phyloP scores from a whole-genome alignment of 2,797 vertebrate species.

The Poeciliopsis presidionis region DNA sequence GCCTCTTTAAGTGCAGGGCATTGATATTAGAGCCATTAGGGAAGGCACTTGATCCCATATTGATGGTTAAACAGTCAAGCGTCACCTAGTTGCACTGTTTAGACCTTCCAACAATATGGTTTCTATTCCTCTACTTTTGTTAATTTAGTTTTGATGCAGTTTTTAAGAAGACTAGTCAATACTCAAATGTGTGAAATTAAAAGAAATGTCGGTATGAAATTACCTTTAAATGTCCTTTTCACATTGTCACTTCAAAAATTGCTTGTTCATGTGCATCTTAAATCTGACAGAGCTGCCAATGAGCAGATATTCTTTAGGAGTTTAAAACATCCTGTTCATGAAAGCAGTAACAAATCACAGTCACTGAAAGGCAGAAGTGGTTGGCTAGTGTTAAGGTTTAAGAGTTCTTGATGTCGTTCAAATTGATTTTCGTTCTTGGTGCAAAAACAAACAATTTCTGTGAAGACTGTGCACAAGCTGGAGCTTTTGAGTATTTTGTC shows the following conservation, averaged over 20 bases:
- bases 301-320: conserved; percentile 48
- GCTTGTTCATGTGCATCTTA: conserved; percentile 46
- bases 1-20: conserved; percentile 76
- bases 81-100: conserved; percentile 52
- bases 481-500: not conserved
- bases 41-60: conserved; percentile 74
- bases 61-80: conserved; percentile 72
- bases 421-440: conserved; percentile 50
- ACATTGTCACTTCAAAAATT: conserved; percentile 26
- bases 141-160: not conserved
- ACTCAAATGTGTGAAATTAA: conserved; percentile 44
- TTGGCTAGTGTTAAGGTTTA: conserved; percentile 42
- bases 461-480: not conserved
- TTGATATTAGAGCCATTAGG: conserved; percentile 79
- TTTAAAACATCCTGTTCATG: conserved; percentile 51
- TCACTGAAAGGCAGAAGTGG: conserved; percentile 63
- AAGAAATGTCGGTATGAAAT: conserved; percentile 14
- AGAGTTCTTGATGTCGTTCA: conserved; percentile 31
- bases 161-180: conserved; percentile 5
- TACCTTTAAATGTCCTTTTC: conserved; percentile 16
- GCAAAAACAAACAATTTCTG: conserved; percentile 33
- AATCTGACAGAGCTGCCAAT: conserved; percentile 46
- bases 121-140: conserved; percentile 15
- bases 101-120: conserved; percentile 35
- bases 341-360: conserved; percentile 64